Evolutionary conservation across 2,797 vertebrate species (phyloP), one percentile per base, ranked within the genome.

Genomic region (Eleutherodactylus coqui): DNA sequence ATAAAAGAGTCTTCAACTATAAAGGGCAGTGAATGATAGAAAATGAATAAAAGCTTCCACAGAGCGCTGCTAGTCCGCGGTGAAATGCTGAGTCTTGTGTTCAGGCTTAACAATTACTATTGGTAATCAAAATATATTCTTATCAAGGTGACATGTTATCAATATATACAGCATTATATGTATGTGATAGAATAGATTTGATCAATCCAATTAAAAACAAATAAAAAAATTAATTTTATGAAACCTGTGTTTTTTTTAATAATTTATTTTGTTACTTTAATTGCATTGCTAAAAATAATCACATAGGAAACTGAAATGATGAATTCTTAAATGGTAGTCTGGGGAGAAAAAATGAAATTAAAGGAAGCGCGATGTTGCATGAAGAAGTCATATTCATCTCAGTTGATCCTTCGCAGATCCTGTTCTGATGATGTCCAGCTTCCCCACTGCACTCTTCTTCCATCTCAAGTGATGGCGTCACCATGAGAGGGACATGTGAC

Each of bases 1-100:
- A 87, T 75, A 84, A 75, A 69, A 64, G 69, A 49, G 51, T 34
- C 58, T 80, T 62, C 58, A 43, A 72, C 70, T 53, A 82, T 55
- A 47, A 75, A 79, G 62, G 53, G 64, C 53, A 84, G 36, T 72
- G 69, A 77, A 79, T 47, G 24, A 75, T 80, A 84, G 47, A 49
- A 78, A 85, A 73, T 14, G 49, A 83, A 27, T 72, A 21, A 38
- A 43, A 55, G 36, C 32, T 58, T 27, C 1, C 19, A 11, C 27
- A 0, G 19, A 29, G 19, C 5, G 27, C 49, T 27, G 29, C 80
- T 41, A 82, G 13, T 32, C 16, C n/a, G 32, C 5, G 29, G 36
- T 27, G 36, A 73, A 29, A 60, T 17, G 60, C 78, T 34, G 43
- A 47, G 47, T 60, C 38, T 45, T 27, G 24, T 10, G 24, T 27